Conservation (phyloP, 2,888 invertebrate genomes). For the Cephus pygmeus region DNA sequence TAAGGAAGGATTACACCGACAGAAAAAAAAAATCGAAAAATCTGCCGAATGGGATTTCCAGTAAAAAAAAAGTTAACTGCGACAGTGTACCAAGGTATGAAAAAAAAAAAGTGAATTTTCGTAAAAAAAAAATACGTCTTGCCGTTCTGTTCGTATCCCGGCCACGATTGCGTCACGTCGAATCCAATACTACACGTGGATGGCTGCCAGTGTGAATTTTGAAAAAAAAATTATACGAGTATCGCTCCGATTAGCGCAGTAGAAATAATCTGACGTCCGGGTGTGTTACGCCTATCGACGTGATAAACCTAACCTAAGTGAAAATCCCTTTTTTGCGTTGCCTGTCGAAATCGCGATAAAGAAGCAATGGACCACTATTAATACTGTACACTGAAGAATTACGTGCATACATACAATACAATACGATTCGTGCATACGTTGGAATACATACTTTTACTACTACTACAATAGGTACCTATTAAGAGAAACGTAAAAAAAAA, state of each 20-base stretch:
- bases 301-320: background rate
- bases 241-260: background rate
- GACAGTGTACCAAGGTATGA: background rate
- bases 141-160: background rate
- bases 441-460: constrained; percentile 27
- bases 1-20: background rate
- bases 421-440: constrained; percentile 24
- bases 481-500: constrained; percentile 11
- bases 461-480: constrained; percentile 23
- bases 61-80: background rate
- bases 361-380: background rate
- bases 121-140: background rate
- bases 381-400: background rate
- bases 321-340: background rate
- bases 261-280: background rate
- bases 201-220: background rate
- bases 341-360: background rate
- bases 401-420: constrained; percentile 17
- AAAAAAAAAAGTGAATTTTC: background rate
- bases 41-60: background rate
- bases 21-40: background rate
- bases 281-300: background rate
- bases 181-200: background rate
- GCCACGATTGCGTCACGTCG: background rate
- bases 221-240: background rate